Conservation (phyloP, 2,797 vertebrate species). For the Fundulus diaphanus region DNA sequence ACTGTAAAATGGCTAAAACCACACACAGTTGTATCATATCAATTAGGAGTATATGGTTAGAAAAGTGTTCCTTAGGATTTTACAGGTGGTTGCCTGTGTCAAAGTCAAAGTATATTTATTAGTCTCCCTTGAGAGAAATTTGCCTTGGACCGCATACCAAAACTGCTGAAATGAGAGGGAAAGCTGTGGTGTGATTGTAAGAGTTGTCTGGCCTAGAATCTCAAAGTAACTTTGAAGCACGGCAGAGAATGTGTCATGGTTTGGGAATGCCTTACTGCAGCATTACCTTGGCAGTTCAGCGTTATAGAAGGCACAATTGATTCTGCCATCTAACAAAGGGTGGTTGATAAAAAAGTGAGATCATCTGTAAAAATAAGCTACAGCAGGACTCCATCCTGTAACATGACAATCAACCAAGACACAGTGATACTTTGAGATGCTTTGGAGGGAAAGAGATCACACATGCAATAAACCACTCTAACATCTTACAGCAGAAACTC, state of each 20-base stretch:
- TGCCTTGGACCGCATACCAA: too few relatives aligned
- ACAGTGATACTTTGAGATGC: too few relatives aligned
- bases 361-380: too few relatives aligned
- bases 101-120: too few relatives aligned
- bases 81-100: neutral
- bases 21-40: neutral
- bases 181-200: neutral
- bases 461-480: too few relatives aligned
- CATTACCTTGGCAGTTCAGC: neutral
- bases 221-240: neutral
- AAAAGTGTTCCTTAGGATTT: neutral
- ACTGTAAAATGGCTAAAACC: neutral
- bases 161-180: neutral
- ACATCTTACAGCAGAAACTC: too few relatives aligned
- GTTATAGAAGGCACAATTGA: neutral
- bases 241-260: neutral
- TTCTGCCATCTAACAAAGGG: neutral
- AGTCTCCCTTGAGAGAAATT: too few relatives aligned
- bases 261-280: neutral
- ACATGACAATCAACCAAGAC: too few relatives aligned
- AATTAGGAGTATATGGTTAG: neutral
- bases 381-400: too few relatives aligned
- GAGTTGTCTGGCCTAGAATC: neutral
- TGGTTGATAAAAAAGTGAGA: neutral
- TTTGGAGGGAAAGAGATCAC: too few relatives aligned